These are phyloP conservation scores for Lepidocyrtinus sp. DNA, from an alignment of 2,888 invertebrate genomes.

Conservation along the genomic window DNA sequence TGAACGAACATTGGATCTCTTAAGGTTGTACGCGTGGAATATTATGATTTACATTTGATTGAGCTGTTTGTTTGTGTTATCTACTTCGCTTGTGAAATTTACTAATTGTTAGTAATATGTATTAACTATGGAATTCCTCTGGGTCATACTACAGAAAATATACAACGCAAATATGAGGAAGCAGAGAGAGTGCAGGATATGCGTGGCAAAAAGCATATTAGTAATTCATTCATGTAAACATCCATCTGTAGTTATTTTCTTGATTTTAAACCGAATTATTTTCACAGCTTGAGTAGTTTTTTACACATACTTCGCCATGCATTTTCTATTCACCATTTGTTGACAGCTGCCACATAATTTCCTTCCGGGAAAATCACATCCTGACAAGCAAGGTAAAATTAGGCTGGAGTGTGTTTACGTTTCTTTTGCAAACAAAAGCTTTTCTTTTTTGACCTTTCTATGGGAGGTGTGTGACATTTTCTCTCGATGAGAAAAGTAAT, in stretches of 20 bases:
- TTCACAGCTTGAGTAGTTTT: neutral
- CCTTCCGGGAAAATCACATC: slow-evolving; percentile 2
- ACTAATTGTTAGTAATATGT: too few species aligned
- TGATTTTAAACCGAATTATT: neutral
- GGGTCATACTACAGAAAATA: too few species aligned
- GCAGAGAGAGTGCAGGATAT: neutral
- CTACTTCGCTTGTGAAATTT: too few species aligned
- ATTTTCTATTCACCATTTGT: slow-evolving; percentile 10
- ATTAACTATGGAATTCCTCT: too few species aligned
- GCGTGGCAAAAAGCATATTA: neutral
- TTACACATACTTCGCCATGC: neutral
- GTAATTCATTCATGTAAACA: neutral
- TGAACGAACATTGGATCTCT: too few species aligned
- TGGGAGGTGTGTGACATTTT: too few species aligned
- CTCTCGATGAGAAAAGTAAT: neutral
- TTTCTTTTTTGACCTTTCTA: neutral
- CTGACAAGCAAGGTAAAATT: neutral
- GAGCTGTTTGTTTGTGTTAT: too few species aligned
- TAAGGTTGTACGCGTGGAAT: too few species aligned
- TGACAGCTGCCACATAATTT: neutral
- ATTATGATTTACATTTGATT: too few species aligned
- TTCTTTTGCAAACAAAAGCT: neutral
- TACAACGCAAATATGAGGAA: neutral
- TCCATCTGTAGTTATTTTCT: neutral
- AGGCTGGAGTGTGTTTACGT: neutral